A percentile compares a stretch with the other conserved stretches of the same genome.
These are phyloP conservation scores for Cettia cetti DNA, from an alignment of 2,113 vertebrate species.

Conservation along the genomic window DNA sequence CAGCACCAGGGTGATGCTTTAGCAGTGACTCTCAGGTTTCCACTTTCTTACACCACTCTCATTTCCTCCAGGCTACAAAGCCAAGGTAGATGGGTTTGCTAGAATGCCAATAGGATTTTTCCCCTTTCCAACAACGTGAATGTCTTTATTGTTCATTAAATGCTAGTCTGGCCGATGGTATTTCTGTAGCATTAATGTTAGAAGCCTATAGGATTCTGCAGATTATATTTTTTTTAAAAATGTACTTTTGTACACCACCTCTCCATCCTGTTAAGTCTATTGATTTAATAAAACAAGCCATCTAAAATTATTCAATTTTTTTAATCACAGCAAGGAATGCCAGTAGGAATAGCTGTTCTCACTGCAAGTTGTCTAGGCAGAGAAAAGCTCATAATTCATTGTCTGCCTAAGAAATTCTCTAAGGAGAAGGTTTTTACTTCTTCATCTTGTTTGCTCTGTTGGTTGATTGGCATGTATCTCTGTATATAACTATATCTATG, in stretches of 20 bases:
- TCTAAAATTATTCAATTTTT: not conserved
- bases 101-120: not conserved
- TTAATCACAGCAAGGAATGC: not conserved
- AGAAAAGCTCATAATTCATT: constrained; percentile 36
- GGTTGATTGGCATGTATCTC: constrained; percentile 59
- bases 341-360: not conserved
- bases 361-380: not conserved
- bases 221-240: too few relatives aligned
- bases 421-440: constrained; percentile 34
- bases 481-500: constrained; percentile 64
- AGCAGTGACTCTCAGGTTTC: not conserved
- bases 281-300: not conserved
- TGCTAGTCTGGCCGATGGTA: not conserved
- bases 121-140: not conserved
- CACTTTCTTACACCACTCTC: not conserved
- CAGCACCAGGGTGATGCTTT: not conserved
- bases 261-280: not conserved
- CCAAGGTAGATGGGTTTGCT: not conserved
- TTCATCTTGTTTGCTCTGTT: constrained; percentile 50
- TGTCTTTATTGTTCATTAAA: not conserved
- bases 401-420: constrained; percentile 33
- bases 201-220: not conserved
- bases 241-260: not conserved
- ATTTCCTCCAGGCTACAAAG: not conserved
- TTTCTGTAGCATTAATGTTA: not conserved